phyloP scores from a whole-genome alignment of 2,888 invertebrate genomes.

The Patella caerulea region DNA sequence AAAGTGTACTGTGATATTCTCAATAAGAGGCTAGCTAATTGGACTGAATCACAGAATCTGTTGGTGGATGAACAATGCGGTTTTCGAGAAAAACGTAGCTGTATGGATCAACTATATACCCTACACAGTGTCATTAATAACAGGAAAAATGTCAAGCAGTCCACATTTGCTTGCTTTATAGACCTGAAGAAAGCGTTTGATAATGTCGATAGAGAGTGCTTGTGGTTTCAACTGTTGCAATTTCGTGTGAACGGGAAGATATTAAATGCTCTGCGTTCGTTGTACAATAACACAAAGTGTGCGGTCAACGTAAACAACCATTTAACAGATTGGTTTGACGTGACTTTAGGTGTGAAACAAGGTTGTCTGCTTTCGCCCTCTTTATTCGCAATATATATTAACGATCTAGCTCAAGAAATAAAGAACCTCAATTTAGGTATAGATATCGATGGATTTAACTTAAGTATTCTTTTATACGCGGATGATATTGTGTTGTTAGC shows the following conservation, averaged over 20 bases:
- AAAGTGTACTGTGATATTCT: too few species aligned
- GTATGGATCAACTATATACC: background rate
- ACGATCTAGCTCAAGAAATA: constrained; percentile 10
- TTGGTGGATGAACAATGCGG: too few species aligned
- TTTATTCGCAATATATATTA: background rate
- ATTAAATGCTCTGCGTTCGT: background rate
- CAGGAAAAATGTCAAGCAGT: background rate
- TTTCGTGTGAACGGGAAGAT: background rate
- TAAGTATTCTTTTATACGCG: too few species aligned
- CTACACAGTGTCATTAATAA: background rate
- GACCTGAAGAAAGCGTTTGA: background rate
- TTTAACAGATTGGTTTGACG: background rate
- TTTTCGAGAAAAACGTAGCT: background rate
- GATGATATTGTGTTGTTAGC: too few species aligned
- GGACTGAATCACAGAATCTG: too few species aligned
- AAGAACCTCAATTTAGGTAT: constrained; percentile 1
- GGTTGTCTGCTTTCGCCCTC: background rate
- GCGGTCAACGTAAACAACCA: background rate
- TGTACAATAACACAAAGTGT: background rate
- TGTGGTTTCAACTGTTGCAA: too few species aligned
- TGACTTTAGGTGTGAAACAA: constrained; percentile 1
- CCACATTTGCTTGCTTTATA: background rate
- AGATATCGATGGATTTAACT: background rate
- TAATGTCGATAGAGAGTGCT: background rate
- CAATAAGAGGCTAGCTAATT: too few species aligned